Base-by-base conservation (phyloP, 2,113 vertebrate genomes). In the Serinus canaria region DNA sequence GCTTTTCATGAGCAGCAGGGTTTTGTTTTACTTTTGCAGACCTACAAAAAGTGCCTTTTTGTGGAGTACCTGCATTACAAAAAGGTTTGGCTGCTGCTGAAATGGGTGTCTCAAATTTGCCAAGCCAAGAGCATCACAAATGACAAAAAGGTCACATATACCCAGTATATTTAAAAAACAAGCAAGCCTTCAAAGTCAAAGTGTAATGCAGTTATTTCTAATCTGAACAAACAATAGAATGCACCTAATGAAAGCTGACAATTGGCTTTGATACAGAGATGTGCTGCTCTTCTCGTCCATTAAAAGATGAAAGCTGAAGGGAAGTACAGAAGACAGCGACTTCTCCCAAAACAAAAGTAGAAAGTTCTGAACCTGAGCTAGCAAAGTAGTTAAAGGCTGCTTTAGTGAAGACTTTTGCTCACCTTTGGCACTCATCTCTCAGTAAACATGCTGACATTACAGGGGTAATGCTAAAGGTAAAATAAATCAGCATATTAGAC, bases 191-290 rank as follows among this genome's bases (percentile, higher is more conserved):
- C 94, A 93, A 96, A 95, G 94, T 95, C 94, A 91, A 92, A 97
- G 94, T 93, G 94, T 82, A 96, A 96, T 84, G 93, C 88, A 90
- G 93, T 89, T 94, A 94, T 95, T 96, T 96, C 97, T 92, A 96
- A 96, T 92, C 70, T 62, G 83, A 96, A 75, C 94, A 84, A 94
- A 96, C 95, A 96, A 96, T 88, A 96, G 91, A 89, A 44, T 56
- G 64, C 91, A 66, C 58, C 74, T 96, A 92, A 66, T 91, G 94
- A 94, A 96, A 97, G 97, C 92, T 96, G 97, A 96, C 94, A 97
- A 94, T 94, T 92, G 92, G 82, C 91, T 96, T 94, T 95, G 96
- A 96, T 85, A 91, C 88, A 95, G 96, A 86, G 87, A 84, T 96
- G 80, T 58, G 78, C 83, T 94, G 92, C 93, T 95, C 89, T 92